phyloP scores from a whole-genome alignment of 2,113 vertebrate species.

The Hippocampus zosterae region DNA sequence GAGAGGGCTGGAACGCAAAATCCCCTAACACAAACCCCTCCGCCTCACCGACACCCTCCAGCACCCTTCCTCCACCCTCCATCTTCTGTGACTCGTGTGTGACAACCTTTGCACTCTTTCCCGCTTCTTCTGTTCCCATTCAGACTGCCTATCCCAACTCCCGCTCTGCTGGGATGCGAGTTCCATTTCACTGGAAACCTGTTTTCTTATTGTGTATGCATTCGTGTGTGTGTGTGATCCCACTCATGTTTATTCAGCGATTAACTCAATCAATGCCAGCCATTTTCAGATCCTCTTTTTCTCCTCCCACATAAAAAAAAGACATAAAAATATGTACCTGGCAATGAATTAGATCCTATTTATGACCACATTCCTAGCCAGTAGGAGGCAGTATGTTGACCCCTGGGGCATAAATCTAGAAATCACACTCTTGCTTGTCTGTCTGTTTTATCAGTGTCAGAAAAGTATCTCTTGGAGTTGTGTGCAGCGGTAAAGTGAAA shows the following conservation, averaged over 20 bases:
- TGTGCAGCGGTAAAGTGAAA: neutral
- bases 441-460: neutral
- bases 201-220: slow-evolving; percentile 22
- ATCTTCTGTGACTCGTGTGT: slow-evolving; percentile 58
- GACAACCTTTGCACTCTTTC: slow-evolving; percentile 84
- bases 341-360: neutral
- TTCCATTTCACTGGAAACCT: slow-evolving; percentile 18
- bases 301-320: too few relatives aligned
- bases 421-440: neutral
- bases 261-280: neutral
- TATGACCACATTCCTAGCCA: neutral
- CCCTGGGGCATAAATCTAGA: neutral
- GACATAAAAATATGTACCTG: neutral
- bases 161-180: slow-evolving; percentile 52
- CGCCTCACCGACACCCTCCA: slow-evolving; percentile 70
- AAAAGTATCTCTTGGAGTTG: neutral
- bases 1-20: slow-evolving; percentile 74
- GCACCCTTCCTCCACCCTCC: slow-evolving; percentile 73
- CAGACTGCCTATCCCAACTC: slow-evolving; percentile 58
- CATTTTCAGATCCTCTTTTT: too few relatives aligned
- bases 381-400: neutral
- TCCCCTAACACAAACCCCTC: slow-evolving; percentile 41
- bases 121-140: slow-evolving; percentile 45
- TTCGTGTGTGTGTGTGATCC: slow-evolving; percentile 4
- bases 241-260: slow-evolving; percentile 15